Conservation (phyloP, 1,140 invertebrate species). For the Brachionus paranguensis region DNA sequence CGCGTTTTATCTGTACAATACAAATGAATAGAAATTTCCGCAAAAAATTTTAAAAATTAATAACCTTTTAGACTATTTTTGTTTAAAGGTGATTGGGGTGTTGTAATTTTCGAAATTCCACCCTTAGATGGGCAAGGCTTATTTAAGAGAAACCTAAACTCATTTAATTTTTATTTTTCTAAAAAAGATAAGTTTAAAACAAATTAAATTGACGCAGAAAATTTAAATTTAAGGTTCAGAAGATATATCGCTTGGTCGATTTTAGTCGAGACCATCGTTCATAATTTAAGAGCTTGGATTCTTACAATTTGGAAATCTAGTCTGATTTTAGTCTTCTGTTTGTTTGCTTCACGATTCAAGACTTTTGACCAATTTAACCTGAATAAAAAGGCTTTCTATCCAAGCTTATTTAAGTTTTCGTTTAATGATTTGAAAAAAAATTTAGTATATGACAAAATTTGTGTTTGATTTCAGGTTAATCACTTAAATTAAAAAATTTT, state of each 20-base stretch:
- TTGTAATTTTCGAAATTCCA: background rate
- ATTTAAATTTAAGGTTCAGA: too few relatives aligned
- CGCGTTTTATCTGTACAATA: background rate
- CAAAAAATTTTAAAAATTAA: background rate
- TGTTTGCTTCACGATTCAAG: background rate
- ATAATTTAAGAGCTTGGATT: too few relatives aligned
- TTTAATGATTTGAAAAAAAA: background rate
- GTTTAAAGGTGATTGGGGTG: background rate
- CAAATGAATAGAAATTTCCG: background rate
- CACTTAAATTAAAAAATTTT: background rate
- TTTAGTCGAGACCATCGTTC: too few relatives aligned
- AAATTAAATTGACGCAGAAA: background rate
- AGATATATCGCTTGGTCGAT: too few relatives aligned
- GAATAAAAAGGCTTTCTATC: background rate
- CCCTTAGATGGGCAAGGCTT: background rate
- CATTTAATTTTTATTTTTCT: background rate
- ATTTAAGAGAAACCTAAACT: background rate
- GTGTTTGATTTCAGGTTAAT: background rate
- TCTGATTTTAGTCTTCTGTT: background rate
- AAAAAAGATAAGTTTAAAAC: background rate
- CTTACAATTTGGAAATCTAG: background rate
- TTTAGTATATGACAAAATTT: constrained; percentile 1
- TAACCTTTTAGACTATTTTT: background rate
- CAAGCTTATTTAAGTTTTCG: background rate
- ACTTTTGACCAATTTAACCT: background rate